These are phyloP conservation scores for Trachemys scripta DNA, from an alignment of 2,113 vertebrate species.

Conservation along the genomic window DNA sequence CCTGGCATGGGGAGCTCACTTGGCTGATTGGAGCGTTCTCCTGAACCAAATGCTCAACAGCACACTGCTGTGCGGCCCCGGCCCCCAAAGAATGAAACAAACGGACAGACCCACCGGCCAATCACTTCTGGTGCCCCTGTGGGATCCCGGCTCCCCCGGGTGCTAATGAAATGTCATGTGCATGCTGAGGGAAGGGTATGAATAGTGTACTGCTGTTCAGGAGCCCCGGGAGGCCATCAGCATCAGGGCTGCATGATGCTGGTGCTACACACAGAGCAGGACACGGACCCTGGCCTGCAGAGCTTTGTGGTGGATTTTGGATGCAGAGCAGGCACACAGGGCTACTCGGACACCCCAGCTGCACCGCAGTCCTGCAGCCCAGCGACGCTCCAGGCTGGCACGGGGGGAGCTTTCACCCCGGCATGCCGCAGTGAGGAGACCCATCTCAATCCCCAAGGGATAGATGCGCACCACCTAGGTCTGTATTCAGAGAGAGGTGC, in stretches of 20 bases:
- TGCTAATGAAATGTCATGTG: background rate
- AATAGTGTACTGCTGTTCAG: background rate
- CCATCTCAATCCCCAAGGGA: background rate
- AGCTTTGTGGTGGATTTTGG: no score
- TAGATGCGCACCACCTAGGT: background rate
- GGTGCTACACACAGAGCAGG: no score
- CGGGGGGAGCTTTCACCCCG: no score
- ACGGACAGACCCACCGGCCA: background rate
- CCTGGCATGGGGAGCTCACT: background rate
- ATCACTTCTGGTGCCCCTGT: no score
- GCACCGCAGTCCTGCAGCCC: no score
- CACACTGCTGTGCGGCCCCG: background rate
- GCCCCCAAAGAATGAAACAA: background rate
- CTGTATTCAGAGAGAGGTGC: background rate
- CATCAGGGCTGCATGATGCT: background rate
- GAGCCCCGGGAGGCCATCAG: no score
- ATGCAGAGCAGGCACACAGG: no score
- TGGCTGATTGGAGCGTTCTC: background rate
- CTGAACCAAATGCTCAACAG: background rate
- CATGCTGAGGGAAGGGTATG: background rate
- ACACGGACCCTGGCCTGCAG: no score
- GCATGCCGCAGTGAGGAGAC: background rate
- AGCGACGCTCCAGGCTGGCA: background rate
- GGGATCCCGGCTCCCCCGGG: background rate
- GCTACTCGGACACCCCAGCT: no score